Evolutionary conservation across 2,888 invertebrate species (phyloP).

Genomic region (Melieria omissa): DNA sequence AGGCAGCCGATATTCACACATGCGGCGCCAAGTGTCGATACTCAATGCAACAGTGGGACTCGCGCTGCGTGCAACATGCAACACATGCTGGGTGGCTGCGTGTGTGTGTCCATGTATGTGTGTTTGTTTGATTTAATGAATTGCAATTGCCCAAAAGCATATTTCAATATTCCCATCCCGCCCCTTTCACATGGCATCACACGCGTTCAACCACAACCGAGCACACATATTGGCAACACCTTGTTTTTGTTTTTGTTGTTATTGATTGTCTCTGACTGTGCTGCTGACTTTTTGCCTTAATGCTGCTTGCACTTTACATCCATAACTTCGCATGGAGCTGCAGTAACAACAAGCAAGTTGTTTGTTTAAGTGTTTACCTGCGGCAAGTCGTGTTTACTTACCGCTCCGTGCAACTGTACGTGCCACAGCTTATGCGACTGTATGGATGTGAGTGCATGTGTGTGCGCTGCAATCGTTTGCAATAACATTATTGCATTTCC

Average conservation of each 20-base stretch:
- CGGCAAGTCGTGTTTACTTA: neutral
- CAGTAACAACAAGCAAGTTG: no score
- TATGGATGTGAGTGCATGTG: slow-evolving; percentile 6
- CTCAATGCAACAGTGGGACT: neutral
- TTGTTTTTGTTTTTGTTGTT: no score
- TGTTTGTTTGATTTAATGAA: slow-evolving; percentile 31
- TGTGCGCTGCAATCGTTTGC: slow-evolving; percentile 39
- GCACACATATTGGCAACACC: no score
- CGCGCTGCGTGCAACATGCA: neutral
- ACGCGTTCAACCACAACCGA: no score
- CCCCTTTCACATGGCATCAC: no score
- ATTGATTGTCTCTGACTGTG: slow-evolving; percentile 33
- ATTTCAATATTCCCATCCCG: slow-evolving; percentile 36
- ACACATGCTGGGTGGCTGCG: slow-evolving; percentile 1
- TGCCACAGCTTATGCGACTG: neutral
- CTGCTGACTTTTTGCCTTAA: slow-evolving; percentile 31
- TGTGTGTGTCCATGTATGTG: slow-evolving; percentile 14
- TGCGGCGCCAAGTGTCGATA: no score
- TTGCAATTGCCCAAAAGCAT: slow-evolving; percentile 36
- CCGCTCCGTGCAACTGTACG: neutral
- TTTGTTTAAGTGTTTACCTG: no score
- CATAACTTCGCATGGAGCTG: no score
- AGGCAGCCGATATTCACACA: no score
- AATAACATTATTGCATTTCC: slow-evolving; percentile 50
- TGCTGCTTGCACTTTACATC: neutral